phyloP scores from a whole-genome alignment of 2,888 invertebrate genomes.

The Anorthoa munda region DNA sequence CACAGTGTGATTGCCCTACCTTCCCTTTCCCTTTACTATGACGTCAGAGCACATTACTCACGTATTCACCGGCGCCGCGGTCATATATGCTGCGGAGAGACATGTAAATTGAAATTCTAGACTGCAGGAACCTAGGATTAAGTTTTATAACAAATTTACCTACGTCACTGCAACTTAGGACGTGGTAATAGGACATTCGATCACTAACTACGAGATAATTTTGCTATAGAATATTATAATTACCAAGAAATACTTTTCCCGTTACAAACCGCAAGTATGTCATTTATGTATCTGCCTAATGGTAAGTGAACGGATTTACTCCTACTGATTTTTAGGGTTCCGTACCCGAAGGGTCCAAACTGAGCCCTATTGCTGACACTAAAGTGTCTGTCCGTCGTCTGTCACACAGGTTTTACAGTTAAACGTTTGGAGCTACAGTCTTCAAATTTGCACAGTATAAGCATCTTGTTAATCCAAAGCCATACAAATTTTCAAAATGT shows the following conservation, averaged over 20 bases:
- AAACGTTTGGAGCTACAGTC: too few relatives aligned
- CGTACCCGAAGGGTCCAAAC: too few relatives aligned
- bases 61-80: slow-evolving; percentile 17
- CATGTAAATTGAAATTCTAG: slow-evolving; percentile 35
- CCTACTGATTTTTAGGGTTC: not conserved
- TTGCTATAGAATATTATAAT: not conserved
- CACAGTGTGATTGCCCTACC: too few relatives aligned
- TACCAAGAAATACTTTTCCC: not conserved
- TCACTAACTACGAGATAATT: not conserved
- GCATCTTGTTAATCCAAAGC: too few relatives aligned
- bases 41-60: slow-evolving; percentile 13
- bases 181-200: not conserved
- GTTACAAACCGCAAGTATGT: slow-evolving; percentile 15
- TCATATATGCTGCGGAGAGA: slow-evolving; percentile 19
- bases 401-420: too few relatives aligned
- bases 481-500: too few relatives aligned
- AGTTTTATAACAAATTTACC: slow-evolving; percentile 30
- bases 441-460: too few relatives aligned
- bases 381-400: too few relatives aligned
- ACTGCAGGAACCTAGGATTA: slow-evolving; percentile 15
- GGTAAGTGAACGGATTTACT: slow-evolving; percentile 3
- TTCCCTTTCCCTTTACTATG: slow-evolving; percentile 13
- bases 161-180: slow-evolving; percentile 8
- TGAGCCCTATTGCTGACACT: too few relatives aligned
- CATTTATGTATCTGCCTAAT: not conserved